Base-by-base conservation (phyloP, 2,797 vertebrate genomes). In the Bovichtus diacanthus region DNA sequence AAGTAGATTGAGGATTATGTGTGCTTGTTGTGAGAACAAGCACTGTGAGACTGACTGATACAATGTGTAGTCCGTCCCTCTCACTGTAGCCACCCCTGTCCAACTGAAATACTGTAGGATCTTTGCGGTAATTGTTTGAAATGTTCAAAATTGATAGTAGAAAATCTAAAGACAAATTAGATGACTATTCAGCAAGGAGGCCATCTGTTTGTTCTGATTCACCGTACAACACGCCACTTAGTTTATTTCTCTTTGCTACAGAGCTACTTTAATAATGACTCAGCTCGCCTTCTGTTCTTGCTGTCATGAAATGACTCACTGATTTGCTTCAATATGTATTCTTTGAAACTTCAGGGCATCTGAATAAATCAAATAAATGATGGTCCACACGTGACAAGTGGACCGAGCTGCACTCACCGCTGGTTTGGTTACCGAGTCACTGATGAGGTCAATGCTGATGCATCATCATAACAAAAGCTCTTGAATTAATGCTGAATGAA, bases 181-280 rank as follows among this genome's bases (percentile, higher is more conserved):
- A 75, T 46, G 46, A 59, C 19, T 31, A 19, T 59, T 80, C 5
- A 55, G 59, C 0, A 23, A 73, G 21, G 39, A 78, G 78, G 69
- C 69, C 78, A 84, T 84, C 71, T 84, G 75, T 88, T 74, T 82
- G 74, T 76, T 74, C 75, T 25, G 47, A 80, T 61, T 85, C 78
- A 80, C 46, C 41, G 19, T 58, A 58, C 25, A 50, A 43, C 55
- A 66, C 8, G 1, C 34, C 66, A 65, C 78, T 70, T 73, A 56
- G 23, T 81, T 83, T 61, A 58, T 62, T 74, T 87, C 16, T 81
- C 58, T 68, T 64, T 78, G 78, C 85, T 81, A n/a, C 67, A 54
- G 39, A 68, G 43, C 19, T 56, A 25, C 60, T 86, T 81, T 65
- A 68, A 76, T 61, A 69, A 76, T 78, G 31, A 84, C 70, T 83